phyloP scores from a whole-genome alignment of 2,113 vertebrate species.

The Psephotus haematonotus region DNA sequence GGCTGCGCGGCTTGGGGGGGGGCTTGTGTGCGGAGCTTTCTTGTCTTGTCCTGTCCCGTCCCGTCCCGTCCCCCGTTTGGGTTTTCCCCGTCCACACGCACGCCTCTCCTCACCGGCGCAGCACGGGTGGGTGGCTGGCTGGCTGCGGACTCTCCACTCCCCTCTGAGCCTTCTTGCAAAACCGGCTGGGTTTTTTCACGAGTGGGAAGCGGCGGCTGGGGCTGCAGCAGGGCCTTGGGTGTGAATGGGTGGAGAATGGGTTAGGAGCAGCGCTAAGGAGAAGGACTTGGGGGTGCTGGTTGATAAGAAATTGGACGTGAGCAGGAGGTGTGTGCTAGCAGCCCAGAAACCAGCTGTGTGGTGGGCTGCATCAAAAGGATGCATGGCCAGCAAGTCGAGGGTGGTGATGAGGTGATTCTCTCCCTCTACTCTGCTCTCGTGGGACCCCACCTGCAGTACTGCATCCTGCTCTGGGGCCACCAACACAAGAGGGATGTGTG shows the following conservation, averaged over 20 bases:
- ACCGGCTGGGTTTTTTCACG: neutral
- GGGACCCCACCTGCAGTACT: neutral
- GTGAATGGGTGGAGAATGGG: neutral
- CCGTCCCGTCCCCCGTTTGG: too few species aligned
- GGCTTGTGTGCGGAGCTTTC: neutral
- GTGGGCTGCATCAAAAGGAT: neutral
- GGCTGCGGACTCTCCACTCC: too few species aligned
- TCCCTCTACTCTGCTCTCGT: neutral
- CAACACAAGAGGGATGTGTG: neutral
- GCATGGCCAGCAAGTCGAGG: neutral
- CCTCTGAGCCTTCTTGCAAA: neutral
- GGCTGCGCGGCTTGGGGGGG: neutral
- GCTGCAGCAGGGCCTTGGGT: neutral
- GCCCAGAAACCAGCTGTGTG: neutral
- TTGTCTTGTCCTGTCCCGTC: too few species aligned
- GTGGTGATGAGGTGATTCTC: neutral
- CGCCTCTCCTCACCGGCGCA: fast-evolving
- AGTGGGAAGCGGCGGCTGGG: neutral
- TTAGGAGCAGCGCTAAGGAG: neutral
- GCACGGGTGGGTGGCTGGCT: too few species aligned
- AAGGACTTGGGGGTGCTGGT: neutral
- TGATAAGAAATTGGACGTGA: neutral
- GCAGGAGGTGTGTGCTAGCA: neutral
- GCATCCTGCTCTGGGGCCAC: neutral
- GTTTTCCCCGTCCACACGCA: neutral